A percentile compares a stretch with the other conserved stretches of the same genome.
Evolutionary conservation across 2,888 invertebrate genomes (phyloP).

Genomic region (Ganaspis brasiliensis): DNA sequence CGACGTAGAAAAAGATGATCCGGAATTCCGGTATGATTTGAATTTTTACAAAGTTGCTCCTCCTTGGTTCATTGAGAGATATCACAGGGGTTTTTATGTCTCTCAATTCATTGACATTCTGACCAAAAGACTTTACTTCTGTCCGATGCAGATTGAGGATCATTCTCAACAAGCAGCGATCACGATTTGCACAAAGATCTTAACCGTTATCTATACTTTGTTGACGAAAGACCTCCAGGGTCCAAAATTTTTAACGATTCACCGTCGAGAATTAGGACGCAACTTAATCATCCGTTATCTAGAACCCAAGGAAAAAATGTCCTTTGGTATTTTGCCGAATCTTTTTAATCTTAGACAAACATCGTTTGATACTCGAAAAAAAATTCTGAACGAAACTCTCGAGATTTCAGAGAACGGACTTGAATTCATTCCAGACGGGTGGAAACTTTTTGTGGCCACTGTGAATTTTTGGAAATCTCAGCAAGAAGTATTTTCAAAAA

Average conservation of each 20-base stretch:
- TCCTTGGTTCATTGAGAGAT: conserved; percentile 85
- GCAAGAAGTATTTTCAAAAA: conserved; percentile 78
- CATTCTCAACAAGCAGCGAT: conserved; percentile 84
- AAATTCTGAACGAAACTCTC: conserved; percentile 82
- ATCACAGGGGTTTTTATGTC: conserved; percentile 84
- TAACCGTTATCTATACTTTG: conserved; percentile 83
- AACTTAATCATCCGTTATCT: conserved; percentile 64
- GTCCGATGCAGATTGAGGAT: conserved; percentile 88
- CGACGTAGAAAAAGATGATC: conserved; percentile 63
- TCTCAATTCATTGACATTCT: conserved; percentile 87
- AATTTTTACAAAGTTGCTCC: conserved; percentile 62
- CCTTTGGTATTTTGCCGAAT: conserved; percentile 74
- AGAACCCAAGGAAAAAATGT: conserved; percentile 51
- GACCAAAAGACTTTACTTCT: conserved; percentile 85
- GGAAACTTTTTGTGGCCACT: conserved; percentile 84
- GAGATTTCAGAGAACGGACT: conserved; percentile 77
- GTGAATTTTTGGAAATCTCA: conserved; percentile 84
- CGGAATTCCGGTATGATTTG: conserved; percentile 37
- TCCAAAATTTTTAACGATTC: conserved; percentile 68
- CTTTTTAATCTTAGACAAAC: conserved; percentile 73
- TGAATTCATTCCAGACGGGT: conserved; percentile 82
- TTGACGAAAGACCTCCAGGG: conserved; percentile 65
- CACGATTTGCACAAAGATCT: conserved; percentile 83
- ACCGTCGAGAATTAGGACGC: conserved; percentile 69
- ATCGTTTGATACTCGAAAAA: conserved; percentile 64